Base-by-base conservation (phyloP, 1,140 invertebrate genomes). In the Dolichoris vasculosae region DNA sequence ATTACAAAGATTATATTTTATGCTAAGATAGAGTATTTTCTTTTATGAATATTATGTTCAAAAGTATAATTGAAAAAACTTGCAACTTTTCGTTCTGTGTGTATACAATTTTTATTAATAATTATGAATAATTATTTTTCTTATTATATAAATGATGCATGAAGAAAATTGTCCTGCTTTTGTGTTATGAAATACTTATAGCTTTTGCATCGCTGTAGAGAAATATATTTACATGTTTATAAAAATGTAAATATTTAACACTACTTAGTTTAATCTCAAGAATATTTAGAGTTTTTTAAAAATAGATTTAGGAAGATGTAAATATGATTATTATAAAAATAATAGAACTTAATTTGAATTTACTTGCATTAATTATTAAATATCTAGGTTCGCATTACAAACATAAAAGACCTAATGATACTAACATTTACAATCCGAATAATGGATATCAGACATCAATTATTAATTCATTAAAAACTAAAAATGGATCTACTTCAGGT, bases 91-190 rank as follows among this genome's bases (percentile, higher is more conserved):
- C 13, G 8, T 15, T 67, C 7, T 17, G 7, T 32, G 0, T 35
- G 13, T 32, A 35, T 23, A 32, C 9, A 67, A 17, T 67, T 32
- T 67, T 35, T 11, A 11, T 67, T 11, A 17, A 7, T 38, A 69
- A 40, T 35, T 51, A 38, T 38, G n/a, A n/a, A n/a, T n/a, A n/a
- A n/a, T 26, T 26, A 11, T 69, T 38, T 38, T 38, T 69, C 23
- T 38, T 3, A 9, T 30, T 15, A 38, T 46, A 63, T 76, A 35
- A 67, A 78, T 71, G 76, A 79, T 84, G 83, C 83, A 84, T 84
- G 83, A 84, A 84, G 76, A 55, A 40, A 77, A 69, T 43, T 79
- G 83, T 76, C 69, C 83, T 71, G 83, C 83, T 84, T 83, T 77
- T 55, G 83, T 64, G 71, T 79, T 43, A 23, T 84, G 40, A 79